Base-by-base conservation (phyloP, 2,888 invertebrate species). In the Drosophila buzzatii region DNA sequence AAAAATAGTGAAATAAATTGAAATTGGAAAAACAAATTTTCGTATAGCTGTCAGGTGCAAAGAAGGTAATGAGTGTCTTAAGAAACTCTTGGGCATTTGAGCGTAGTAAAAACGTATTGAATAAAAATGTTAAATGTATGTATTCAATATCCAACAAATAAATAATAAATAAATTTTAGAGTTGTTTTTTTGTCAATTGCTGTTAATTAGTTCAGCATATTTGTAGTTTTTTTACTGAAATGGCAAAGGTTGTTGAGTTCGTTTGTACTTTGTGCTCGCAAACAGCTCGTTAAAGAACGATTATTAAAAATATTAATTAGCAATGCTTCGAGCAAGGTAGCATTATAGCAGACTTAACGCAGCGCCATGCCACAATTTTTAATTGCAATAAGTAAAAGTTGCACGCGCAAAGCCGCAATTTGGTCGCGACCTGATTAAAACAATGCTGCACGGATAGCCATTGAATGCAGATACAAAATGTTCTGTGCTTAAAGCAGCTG, bases 291-390 rank as follows among this genome's bases (percentile, higher is more conserved):
- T 55, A 33, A 18, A 39, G 37, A 67, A 14, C 8, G 31, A 69
- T 66, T 55, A 73, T 58, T 60, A 75, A 70, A 69, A 70, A 58
- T 59, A 74, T 75, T 62, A 81, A 73, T 67, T 69, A 62, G 5
- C 41, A 33, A 2, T 14, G 39, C 49, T 23, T 2, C 23, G 44
- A 45, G 23, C 20, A 49, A 9, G 16, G n/a, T n/a, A 52, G 23
- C 37, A 39, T 8, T 35, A 59, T 70, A 63, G 73, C 66, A 74
- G 72, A 57, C 55, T 67, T 55, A 37, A 58, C 63, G 41, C 27
- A 31, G 57, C 60, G 64, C 60, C 61, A 75, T 61, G 44, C 42
- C 45, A 44, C 51, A 31, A 33, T 45, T 68, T 45, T 57, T 44
- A 66, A 66, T 66, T 62, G 37, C 65, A 65, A 75, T 65, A 42